Conservation (phyloP, 2,797 vertebrate genomes). For the Euphonia xanthogaster region DNA sequence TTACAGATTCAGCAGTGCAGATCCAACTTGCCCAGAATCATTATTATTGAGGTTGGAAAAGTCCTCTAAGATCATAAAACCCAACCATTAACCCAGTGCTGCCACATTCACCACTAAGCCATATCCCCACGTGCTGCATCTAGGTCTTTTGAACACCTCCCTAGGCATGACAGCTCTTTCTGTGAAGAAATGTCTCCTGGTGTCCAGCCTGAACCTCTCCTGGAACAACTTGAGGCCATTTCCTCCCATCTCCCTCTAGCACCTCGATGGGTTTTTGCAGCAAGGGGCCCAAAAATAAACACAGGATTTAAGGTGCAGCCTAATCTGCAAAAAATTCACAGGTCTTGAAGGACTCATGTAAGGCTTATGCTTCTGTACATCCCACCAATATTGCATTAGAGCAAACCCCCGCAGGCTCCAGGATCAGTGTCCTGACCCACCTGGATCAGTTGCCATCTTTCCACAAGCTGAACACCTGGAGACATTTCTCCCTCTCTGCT, state of each 20-base stretch:
- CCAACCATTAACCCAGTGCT: not conserved
- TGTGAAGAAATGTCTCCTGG: not conserved
- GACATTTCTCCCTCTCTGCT: not conserved
- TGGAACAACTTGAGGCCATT: rapidly evolving
- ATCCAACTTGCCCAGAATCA: not conserved
- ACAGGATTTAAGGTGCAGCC: not conserved
- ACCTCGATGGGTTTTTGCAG: rapidly evolving
- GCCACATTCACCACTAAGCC: not conserved
- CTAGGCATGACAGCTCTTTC: too few relatives aligned
- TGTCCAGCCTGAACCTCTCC: not conserved
- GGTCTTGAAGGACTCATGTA: rapidly evolving
- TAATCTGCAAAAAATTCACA: not conserved
- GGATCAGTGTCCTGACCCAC: not conserved
- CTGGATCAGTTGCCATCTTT: rapidly evolving
- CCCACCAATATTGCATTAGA: rapidly evolving
- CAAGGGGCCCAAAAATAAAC: not conserved
- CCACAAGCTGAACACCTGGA: not conserved
- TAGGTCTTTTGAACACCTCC: not conserved
- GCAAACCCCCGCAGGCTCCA: not conserved
- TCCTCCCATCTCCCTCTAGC: not conserved
- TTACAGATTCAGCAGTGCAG: not conserved
- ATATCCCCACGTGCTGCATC: rapidly evolving
- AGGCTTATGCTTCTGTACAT: not conserved
- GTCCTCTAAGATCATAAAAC: rapidly evolving
- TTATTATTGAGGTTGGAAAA: not conserved